Conservation (phyloP, 2,888 invertebrate species). For the Ditula angustiorana region DNA sequence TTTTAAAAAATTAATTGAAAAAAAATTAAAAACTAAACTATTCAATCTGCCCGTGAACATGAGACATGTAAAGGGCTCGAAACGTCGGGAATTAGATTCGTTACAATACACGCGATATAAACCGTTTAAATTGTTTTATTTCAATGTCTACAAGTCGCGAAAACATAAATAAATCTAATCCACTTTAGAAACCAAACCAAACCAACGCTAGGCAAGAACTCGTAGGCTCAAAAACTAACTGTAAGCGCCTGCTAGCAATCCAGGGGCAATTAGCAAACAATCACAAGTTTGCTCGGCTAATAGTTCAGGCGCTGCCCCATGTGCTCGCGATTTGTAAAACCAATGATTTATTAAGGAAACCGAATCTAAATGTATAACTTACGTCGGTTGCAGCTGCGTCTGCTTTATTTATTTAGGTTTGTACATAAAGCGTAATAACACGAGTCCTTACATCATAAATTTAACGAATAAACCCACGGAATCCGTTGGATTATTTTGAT, state of each 20-base stretch:
- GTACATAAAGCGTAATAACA: constrained; percentile 5
- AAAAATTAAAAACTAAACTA: too few relatives aligned
- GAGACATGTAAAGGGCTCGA: too few relatives aligned
- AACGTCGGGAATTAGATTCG: too few relatives aligned
- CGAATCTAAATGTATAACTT: constrained; percentile 27
- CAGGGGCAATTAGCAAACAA: constrained; percentile 48
- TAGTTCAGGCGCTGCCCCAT: constrained; percentile 53
- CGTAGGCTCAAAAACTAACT: constrained; percentile 14
- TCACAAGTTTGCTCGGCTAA: constrained; percentile 56
- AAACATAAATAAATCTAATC: too few relatives aligned
- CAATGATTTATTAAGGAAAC: constrained; percentile 38
- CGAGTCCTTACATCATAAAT: neutral
- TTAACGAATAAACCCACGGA: neutral
- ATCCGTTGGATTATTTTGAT: neutral
- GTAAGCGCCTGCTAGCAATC: constrained; percentile 39
- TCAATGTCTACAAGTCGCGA: too few relatives aligned
- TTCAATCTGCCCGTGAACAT: too few relatives aligned
- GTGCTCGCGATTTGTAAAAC: constrained; percentile 39
- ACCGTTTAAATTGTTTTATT: too few relatives aligned
- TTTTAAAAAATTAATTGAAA: too few relatives aligned
- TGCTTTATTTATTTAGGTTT: constrained; percentile 32
- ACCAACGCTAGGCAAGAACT: constrained; percentile 19
- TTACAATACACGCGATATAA: too few relatives aligned
- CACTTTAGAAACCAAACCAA: neutral
- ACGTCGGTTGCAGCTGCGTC: constrained; percentile 26